Conservation (phyloP, 2,888 invertebrate species). For the Lepidocyrtinus sp. region DNA sequence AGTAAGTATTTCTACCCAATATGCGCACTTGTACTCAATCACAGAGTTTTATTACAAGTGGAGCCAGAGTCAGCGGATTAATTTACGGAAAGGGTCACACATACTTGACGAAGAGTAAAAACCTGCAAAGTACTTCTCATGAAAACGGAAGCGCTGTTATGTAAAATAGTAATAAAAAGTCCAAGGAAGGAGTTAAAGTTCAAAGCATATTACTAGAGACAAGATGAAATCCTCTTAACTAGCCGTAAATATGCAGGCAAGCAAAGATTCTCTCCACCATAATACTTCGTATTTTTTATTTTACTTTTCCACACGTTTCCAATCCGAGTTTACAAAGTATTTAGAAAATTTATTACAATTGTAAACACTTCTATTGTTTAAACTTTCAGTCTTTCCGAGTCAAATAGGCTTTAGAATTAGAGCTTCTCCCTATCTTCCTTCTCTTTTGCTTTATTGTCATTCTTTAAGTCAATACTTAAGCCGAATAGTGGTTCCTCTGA, state of each 20-base stretch:
- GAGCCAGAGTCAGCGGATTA: too few relatives aligned
- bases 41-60: neutral
- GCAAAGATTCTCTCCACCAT: constrained; percentile 13
- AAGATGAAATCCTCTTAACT: constrained; percentile 28
- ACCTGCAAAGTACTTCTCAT: too few relatives aligned
- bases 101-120: too few relatives aligned
- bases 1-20: neutral
- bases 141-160: too few relatives aligned
- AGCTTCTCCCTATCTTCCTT: neutral
- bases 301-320: constrained; percentile 4
- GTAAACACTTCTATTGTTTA: constrained; percentile 28
- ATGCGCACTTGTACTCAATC: neutral
- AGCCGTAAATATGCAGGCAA: constrained; percentile 29
- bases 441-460: neutral
- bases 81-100: too few relatives aligned
- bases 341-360: constrained; percentile 33
- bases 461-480: neutral
- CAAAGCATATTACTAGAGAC: neutral
- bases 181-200: neutral
- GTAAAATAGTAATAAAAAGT: too few relatives aligned
- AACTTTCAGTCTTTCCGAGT: neutral
- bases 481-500: neutral
- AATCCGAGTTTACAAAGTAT: constrained; percentile 1
- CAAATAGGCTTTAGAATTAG: neutral
- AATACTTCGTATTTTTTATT: constrained; percentile 15